Percentiles rank a stretch among this genome's conserved stretches.
phyloP scores from a whole-genome alignment of 92 coral and sea anemone genomes.

The Phenganax subtilis region DNA sequence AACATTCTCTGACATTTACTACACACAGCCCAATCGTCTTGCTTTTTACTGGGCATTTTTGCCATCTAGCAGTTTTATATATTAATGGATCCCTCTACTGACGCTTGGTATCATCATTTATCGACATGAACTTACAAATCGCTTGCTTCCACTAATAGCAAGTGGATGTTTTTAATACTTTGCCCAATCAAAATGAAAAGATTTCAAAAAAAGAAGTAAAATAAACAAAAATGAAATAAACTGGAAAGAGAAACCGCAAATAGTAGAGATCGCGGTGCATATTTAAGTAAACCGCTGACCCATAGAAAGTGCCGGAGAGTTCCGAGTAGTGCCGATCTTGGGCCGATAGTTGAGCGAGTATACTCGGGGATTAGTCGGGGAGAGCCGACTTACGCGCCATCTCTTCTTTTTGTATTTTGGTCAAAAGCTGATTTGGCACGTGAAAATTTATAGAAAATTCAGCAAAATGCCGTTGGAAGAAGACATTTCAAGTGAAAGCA shows the following conservation, averaged over 20 bases:
- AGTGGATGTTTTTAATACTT: too few species aligned
- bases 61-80: too few species aligned
- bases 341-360: not conserved
- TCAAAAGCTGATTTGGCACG: slow-evolving; percentile 25
- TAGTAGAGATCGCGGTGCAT: not conserved
- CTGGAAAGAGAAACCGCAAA: not conserved
- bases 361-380: not conserved
- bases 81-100: not conserved
- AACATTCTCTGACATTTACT: slow-evolving; percentile 5
- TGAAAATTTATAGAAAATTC: not conserved
- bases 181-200: not conserved
- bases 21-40: slow-evolving; percentile 18
- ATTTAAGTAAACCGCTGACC: not conserved
- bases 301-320: not conserved
- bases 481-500: slow-evolving; percentile 29
- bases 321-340: not conserved
- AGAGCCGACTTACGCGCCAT: slow-evolving; percentile 8
- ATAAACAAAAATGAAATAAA: not conserved
- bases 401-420: not conserved
- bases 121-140: too few species aligned
- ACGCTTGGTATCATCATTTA: too few species aligned
- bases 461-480: slow-evolving; percentile 30
- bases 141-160: too few species aligned
- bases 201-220: not conserved
- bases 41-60: slow-evolving; percentile 25